Evolutionary conservation across 2,113 vertebrate genomes (phyloP).

Genomic region (Cyprinodon variegatus): DNA sequence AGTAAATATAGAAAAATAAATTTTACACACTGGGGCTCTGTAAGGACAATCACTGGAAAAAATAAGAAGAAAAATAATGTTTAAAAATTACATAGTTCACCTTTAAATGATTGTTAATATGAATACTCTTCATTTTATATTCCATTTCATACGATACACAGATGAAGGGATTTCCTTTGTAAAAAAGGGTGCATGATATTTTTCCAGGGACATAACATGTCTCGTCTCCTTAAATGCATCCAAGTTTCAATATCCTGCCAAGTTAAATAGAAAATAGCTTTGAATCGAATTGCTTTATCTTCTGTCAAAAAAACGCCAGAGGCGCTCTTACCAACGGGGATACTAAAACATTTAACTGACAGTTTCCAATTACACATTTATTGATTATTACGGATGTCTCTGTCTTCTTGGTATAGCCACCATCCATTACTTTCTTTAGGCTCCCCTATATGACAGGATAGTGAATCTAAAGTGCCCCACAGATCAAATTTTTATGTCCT

Average conservation of each 20-base stretch:
- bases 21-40: too few species aligned
- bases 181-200: conserved; percentile 30
- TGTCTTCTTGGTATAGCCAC: conserved; percentile 16
- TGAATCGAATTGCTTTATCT: conserved; percentile 53
- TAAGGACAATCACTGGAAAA: too few species aligned
- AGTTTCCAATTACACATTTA: conserved; percentile 60
- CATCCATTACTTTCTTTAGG: conserved; percentile 22
- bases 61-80: too few species aligned
- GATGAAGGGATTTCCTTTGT: conserved; percentile 20
- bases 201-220: conserved; percentile 28
- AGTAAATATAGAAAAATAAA: too few species aligned
- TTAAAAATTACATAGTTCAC: too few species aligned
- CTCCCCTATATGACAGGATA: conserved; percentile 52
- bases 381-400: conserved; percentile 59
- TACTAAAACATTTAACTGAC: conserved; percentile 59
- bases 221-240: conserved; percentile 39
- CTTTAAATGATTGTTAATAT: too few species aligned
- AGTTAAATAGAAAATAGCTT: conserved; percentile 27
- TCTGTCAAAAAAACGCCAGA: conserved; percentile 23
- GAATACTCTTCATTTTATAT: conserved; percentile 15
- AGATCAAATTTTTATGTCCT: conserved; percentile 36
- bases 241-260: conserved; percentile 38
- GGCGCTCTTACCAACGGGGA: conserved; percentile 20
- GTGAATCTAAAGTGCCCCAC: conserved; percentile 19
- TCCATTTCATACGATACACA: not conserved